These are phyloP conservation scores for Euzetes globulus DNA, from an alignment of 2,888 invertebrate species.

Conservation along the genomic window DNA sequence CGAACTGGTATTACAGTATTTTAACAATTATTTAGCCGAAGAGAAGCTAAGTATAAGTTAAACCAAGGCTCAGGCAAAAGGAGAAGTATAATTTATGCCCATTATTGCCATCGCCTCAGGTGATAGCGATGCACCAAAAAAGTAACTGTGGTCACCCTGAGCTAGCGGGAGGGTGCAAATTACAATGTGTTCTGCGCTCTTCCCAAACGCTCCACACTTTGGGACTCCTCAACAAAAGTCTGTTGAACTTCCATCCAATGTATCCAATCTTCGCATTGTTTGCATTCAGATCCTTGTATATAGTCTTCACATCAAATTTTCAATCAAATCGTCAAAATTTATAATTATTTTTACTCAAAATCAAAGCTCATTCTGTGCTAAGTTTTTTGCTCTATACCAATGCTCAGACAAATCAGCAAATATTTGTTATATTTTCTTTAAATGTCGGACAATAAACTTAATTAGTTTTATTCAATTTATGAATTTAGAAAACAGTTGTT, in stretches of 20 bases:
- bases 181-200: conserved; percentile 10
- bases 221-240: background rate
- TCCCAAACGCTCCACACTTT: background rate
- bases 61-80: background rate
- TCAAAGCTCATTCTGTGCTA: no score
- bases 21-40: conserved; percentile 16
- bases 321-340: background rate
- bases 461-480: no score
- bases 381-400: no score
- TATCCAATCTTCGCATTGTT: background rate
- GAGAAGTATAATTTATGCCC: conserved; percentile 39
- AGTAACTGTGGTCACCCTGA: conserved; percentile 31
- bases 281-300: background rate
- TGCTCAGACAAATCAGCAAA: no score
- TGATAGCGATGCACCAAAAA: conserved; percentile 23
- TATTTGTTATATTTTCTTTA: no score
- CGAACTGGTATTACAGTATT: conserved; percentile 10
- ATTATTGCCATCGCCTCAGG: conserved; percentile 37
- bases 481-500: no score
- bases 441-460: no score
- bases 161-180: conserved; percentile 31
- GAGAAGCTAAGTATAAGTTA: conserved; percentile 21
- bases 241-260: background rate
- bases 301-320: background rate
- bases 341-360: no score